Base-by-base conservation (phyloP, 2,113 vertebrate genomes). In the Macquaria australasica region DNA sequence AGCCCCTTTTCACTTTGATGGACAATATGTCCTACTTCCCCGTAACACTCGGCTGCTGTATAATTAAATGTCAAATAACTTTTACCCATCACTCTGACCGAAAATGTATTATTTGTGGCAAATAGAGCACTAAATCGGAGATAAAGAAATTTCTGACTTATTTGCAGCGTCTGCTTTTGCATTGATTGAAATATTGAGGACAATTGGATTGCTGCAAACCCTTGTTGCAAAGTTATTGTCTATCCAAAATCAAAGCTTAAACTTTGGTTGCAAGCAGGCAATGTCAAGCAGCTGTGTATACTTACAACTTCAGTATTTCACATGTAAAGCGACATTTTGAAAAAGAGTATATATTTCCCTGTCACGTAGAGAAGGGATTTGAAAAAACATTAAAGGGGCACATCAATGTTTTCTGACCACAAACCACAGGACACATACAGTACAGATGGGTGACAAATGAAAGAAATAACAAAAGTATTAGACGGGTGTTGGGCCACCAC, bases 41-140 rank as follows among this genome's bases (percentile, higher is more conserved):
- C 3, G 39, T 71, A 79, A 81, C 75, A 86, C 86, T 85, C 50
- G 56, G n/a, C 73, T 81, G 76, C 83, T 77, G 66, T 91, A 85
- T 92, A 90, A 92, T 91, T 92, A 90, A 89, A 91, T 90, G 91
- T 93, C 93, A 87, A 84, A 81, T 83, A 86, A 89, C 89, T 51
- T 51, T 74, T 79, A 45, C 69, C 60, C 72, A 73, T 89, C 83
- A 79, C 41, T 83, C 5, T 21, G 73, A 72, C 25, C 0, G 43
- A 71, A 79, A 84, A 70, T 51, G 41, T 75, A 82, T 88, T 88
- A 76, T 88, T 84, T 77, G 84, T 84, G 84, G 28, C 81, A 90
- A 87, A 92, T 76, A 64, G 84, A 88, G 86, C 73, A 78, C 64
- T 83, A 83, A 87, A 79, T 72, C 34, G 0, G 25, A 53, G 66